Evolutionary conservation across 2,888 invertebrate species (phyloP), one percentile per base, ranked within the genome.

Genomic region (Pristionchus japonicus): DNA sequence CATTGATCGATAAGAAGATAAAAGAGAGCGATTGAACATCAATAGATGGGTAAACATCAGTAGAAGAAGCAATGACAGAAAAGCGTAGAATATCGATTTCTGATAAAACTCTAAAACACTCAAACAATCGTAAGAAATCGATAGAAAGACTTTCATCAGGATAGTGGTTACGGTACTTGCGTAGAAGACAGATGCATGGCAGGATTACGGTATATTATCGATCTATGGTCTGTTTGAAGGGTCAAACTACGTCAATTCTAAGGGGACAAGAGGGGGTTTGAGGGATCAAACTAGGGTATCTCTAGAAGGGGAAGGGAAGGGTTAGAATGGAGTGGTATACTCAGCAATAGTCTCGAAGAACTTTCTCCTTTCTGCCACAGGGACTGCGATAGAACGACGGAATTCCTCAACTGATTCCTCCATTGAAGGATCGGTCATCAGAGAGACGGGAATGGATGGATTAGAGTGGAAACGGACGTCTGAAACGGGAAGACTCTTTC

Each of bases 341-440:
- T 93, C 93, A 84, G 93, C 93, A 84, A 93, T 92, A 86, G 92
- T 92, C 88, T 93, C 93, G 90, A 93, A 93, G 90, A 93, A 93
- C 89, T 93, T 93, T 20, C 93, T 90, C n/a, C 93, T 89, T 86
- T 93, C 93, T 23, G 91, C 90, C 40, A 93, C 93, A 31, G 91
- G 92, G 40, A 93, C 89, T 37, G 92, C 93, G 37, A 93, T 89
- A 34, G 90, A 89, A 37, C 92, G 90, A n/a, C 92, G 91, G 70
- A 64, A 74, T 37, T 86, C 49, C 11, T 47, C 49, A 43, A 86
- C 67, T 23, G 86, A 43, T 47, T 57, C 70, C 6, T 57, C 88
- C 90, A 64, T 83, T 89, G 67, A 82, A 20, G 34, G 84, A 70
- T 31, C 31, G 37, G 20, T 11, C 70, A 37, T n/a, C 34, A 70